phyloP scores from a whole-genome alignment of 2,888 invertebrate species.

The Noctua pronuba region DNA sequence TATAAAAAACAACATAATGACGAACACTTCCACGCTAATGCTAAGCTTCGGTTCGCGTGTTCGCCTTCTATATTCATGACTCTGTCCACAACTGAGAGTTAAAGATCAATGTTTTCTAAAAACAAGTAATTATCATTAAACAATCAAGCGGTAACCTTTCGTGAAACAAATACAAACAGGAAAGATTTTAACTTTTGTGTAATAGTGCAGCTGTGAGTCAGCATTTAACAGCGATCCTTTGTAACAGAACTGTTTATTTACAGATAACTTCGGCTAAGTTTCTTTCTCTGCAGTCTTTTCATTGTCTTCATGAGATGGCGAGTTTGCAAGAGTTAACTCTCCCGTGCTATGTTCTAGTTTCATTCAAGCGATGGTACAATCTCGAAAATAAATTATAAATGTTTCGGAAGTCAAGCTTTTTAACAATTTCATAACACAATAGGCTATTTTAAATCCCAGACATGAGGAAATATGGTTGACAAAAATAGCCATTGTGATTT shows the following conservation, averaged over 20 bases:
- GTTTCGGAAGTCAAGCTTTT: not conserved
- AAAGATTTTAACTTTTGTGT: slow-evolving; percentile 66
- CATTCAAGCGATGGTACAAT: slow-evolving; percentile 29
- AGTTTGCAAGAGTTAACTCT: slow-evolving; percentile 67
- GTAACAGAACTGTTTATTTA: slow-evolving; percentile 73
- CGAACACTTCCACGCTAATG: slow-evolving; percentile 61
- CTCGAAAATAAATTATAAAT: slow-evolving; percentile 9
- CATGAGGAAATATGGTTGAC: slow-evolving; percentile 50
- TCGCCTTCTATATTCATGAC: slow-evolving; percentile 67
- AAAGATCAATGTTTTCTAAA: slow-evolving; percentile 65
- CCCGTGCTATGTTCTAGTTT: slow-evolving; percentile 41
- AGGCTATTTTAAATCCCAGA: slow-evolving; percentile 28
- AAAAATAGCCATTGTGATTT: slow-evolving; percentile 67
- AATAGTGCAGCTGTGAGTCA: slow-evolving; percentile 69
- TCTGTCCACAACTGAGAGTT: slow-evolving; percentile 64
- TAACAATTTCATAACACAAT: slow-evolving; percentile 41
- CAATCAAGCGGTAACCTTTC: slow-evolving; percentile 36
- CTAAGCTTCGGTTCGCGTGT: slow-evolving; percentile 76
- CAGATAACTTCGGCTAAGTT: slow-evolving; percentile 74
- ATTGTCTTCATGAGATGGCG: slow-evolving; percentile 69
- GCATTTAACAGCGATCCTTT: slow-evolving; percentile 75
- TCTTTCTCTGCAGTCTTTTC: slow-evolving; percentile 70
- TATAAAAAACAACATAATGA: slow-evolving; percentile 51
- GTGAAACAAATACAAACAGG: slow-evolving; percentile 45
- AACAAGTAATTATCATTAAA: slow-evolving; percentile 34